These are phyloP conservation scores for Ctenochaetus hawaiiensis DNA, from an alignment of 2,797 vertebrate genomes.

Conservation along the genomic window DNA sequence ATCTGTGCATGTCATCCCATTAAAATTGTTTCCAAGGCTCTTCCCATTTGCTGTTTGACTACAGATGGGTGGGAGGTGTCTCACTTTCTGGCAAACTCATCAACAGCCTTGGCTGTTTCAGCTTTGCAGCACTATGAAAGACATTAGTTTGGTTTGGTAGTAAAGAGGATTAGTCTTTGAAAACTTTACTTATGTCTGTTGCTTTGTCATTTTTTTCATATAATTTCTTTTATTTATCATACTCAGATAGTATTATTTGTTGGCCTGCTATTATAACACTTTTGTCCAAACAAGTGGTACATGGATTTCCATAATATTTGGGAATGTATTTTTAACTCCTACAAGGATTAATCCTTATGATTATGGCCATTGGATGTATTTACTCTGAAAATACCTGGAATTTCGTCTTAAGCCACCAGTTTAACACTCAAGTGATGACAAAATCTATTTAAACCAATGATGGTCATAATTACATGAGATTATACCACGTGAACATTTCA, in stretches of 20 bases:
- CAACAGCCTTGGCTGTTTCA: constrained; percentile 8
- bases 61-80: constrained; percentile 30
- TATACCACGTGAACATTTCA: not conserved
- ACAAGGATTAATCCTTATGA: not conserved
- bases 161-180: not conserved
- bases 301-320: not conserved
- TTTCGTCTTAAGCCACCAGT: not conserved
- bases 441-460: not conserved
- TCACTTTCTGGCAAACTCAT: constrained; percentile 3
- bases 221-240: constrained; percentile 2
- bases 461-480: not conserved
- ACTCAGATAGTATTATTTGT: not conserved
- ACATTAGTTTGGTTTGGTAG: not conserved
- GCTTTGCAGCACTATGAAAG: not conserved
- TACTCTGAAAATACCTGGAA: not conserved
- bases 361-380: not conserved
- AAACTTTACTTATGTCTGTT: not conserved
- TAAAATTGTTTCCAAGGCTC: constrained; percentile 25
- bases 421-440: not conserved
- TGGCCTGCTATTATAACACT: not conserved
- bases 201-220: not conserved
- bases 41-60: constrained; percentile 12
- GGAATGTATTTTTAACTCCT: not conserved
- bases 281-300: not conserved
- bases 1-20: constrained; percentile 8